Percentiles rank a stretch among this genome's conserved stretches.
Evolutionary conservation across 1,140 invertebrate genomes (phyloP).

Genomic region (Psix sp.): DNA sequence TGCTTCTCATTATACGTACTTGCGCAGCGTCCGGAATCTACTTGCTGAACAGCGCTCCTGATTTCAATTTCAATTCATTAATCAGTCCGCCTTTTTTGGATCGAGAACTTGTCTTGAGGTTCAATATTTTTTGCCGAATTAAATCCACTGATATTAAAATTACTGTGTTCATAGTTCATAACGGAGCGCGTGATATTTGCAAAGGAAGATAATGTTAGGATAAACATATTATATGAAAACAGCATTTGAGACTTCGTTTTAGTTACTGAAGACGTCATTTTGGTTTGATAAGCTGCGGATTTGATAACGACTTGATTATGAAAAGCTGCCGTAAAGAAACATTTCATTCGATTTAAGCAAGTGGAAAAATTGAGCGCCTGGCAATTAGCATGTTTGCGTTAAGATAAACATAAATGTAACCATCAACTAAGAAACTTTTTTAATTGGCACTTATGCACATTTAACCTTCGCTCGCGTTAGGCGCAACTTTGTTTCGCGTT

Average conservation of each 20-base stretch:
- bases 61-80: slow-evolving; percentile 3
- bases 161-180: too few relatives aligned
- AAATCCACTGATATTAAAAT: too few relatives aligned
- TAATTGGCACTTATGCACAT: slow-evolving; percentile 38
- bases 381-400: slow-evolving; percentile 34
- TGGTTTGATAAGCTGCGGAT: neutral
- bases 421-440: slow-evolving; percentile 34
- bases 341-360: neutral
- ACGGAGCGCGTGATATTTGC: too few relatives aligned
- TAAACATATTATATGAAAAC: too few relatives aligned
- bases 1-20: slow-evolving; percentile 42
- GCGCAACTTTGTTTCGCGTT: slow-evolving; percentile 10
- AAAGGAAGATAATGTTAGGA: too few relatives aligned
- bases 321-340: neutral
- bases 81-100: neutral
- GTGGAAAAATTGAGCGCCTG: slow-evolving; percentile 19
- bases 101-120: too few relatives aligned
- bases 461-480: slow-evolving; percentile 20
- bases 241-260: too few relatives aligned
- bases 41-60: slow-evolving; percentile 20
- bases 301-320: neutral
- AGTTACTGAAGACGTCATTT: too few relatives aligned
- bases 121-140: too few relatives aligned
- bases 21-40: slow-evolving; percentile 3
- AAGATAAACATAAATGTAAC: slow-evolving; percentile 37